Evolutionary conservation across 2,113 vertebrate genomes (phyloP).

Genomic region (Notiomystis cincta): DNA sequence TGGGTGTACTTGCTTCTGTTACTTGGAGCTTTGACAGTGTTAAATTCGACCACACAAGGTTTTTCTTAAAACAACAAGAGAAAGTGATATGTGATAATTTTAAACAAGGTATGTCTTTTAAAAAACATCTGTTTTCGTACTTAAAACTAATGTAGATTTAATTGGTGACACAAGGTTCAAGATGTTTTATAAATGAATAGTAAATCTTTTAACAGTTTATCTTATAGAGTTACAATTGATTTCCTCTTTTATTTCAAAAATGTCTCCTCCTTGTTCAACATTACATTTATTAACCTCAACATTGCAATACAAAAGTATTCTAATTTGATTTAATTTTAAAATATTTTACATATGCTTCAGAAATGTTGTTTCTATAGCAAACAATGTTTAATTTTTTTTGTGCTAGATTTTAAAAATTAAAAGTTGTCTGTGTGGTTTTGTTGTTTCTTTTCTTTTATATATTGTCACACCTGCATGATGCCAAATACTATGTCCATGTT

Average conservation of each 20-base stretch:
- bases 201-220: background rate
- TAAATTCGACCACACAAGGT: conserved; percentile 74
- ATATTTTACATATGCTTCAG: background rate
- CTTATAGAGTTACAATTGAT: background rate
- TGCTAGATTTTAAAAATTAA: background rate
- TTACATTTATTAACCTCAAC: background rate
- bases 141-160: background rate
- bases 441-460: background rate
- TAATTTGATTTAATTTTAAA: background rate
- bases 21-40: conserved; percentile 71
- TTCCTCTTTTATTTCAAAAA: background rate
- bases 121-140: background rate
- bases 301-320: background rate
- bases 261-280: background rate
- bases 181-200: background rate
- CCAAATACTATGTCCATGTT: background rate
- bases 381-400: background rate
- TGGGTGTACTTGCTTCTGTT: conserved; percentile 38
- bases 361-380: background rate
- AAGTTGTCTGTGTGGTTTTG: background rate
- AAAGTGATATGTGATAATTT: conserved; percentile 66
- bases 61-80: conserved; percentile 79
- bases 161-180: background rate
- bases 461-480: background rate
- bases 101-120: conserved; percentile 56